phyloP scores from a whole-genome alignment of 1,140 invertebrate genomes.

The Mylabris phalerata region DNA sequence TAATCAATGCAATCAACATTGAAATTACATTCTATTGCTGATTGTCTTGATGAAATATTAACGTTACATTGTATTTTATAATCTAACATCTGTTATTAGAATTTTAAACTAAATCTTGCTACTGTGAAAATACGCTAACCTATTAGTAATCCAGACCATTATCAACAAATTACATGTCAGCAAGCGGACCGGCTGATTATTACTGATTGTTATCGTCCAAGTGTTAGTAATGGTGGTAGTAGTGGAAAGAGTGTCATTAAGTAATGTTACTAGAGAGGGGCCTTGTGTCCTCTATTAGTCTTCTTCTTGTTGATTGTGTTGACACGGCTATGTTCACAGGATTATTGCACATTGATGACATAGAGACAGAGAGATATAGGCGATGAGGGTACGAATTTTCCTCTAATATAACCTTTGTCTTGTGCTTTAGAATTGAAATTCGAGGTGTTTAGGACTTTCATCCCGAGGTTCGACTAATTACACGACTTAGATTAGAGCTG shows the following conservation, averaged over 20 bases:
- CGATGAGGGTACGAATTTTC: no score
- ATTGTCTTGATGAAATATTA: no score
- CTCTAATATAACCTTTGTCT: no score
- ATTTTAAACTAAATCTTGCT: no score
- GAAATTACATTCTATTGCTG: no score
- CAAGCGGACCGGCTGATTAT: conserved; percentile 18
- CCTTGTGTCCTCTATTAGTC: no score
- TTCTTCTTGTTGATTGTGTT: neutral
- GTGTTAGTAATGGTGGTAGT: neutral
- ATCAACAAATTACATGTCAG: conserved; percentile 26
- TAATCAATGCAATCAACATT: no score
- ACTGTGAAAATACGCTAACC: conserved; percentile 7
- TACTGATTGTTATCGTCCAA: conserved; percentile 22
- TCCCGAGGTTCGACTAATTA: conserved; percentile 6
- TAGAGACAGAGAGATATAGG: no score
- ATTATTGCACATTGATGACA: no score
- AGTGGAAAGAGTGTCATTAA: conserved; percentile 20
- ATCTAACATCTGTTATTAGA: no score
- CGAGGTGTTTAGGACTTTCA: conserved; percentile 4
- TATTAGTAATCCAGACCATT: conserved; percentile 19
- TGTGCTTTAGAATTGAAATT: neutral
- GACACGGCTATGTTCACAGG: conserved; percentile 2
- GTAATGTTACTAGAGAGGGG: conserved; percentile 1
- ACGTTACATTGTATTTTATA: no score
- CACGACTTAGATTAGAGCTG: conserved; percentile 2